Percentiles rank a stretch among this genome's conserved stretches.
Evolutionary conservation across 2,888 invertebrate genomes (phyloP).

Genomic region (Theodoxus fluviatilis): DNA sequence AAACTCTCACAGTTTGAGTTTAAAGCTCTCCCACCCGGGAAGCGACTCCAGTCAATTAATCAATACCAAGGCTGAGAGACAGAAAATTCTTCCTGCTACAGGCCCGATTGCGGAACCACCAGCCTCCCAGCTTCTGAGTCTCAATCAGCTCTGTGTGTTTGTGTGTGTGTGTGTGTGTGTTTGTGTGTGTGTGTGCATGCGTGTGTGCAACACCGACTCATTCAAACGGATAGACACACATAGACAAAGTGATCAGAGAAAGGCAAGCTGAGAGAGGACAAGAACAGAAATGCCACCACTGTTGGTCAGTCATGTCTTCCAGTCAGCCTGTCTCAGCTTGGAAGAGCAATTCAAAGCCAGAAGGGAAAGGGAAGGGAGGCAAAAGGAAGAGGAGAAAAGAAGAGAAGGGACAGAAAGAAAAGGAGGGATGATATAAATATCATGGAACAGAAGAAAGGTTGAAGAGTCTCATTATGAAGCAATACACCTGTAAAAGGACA

Average conservation of each 20-base stretch:
- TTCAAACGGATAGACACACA: constrained; percentile 11
- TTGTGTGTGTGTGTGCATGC: background rate
- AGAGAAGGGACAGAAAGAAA: constrained; percentile 17
- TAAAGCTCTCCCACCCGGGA: no score
- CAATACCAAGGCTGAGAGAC: no score
- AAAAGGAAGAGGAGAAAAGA: constrained; percentile 18
- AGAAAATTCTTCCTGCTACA: background rate
- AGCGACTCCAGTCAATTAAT: no score
- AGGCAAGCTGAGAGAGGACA: no score
- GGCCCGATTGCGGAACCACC: background rate
- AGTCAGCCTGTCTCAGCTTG: no score
- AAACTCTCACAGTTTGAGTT: no score
- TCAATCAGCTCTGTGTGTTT: constrained; percentile 4
- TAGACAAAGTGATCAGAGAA: background rate
- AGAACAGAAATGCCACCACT: no score
- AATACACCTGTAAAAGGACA: no score
- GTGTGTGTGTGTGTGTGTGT: constrained; percentile 5
- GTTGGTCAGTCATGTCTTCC: no score
- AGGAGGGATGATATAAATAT: background rate
- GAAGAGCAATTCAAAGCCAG: no score
- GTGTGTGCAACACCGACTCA: background rate
- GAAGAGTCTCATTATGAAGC: background rate
- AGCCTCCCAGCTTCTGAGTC: constrained; percentile 3
- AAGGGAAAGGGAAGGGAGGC: background rate
- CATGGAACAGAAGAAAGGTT: background rate